Evolutionary conservation across 2,888 invertebrate species (phyloP), one percentile per base, ranked within the genome.

Genomic region (Caenorhabditis doughertyi): DNA sequence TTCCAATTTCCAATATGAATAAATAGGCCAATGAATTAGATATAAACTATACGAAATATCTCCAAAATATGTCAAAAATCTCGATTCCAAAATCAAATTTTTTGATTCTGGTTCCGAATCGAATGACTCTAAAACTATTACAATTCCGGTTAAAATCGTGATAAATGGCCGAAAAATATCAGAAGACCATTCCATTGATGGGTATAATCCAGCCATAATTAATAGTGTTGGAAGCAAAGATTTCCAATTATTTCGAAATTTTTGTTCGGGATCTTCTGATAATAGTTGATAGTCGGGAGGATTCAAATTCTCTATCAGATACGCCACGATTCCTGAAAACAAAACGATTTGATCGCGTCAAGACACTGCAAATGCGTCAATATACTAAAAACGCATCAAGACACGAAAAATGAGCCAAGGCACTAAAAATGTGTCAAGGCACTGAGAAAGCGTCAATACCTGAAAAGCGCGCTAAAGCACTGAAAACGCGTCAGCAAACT

Each of bases 21-120:
- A 39, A 39, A 39, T 39, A 8, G 39, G 39, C 39, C 39, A 39
- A 39, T 39, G 39, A 39, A 39, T 39, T 13, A 39, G 39, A 16
- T 39, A 39, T 39, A 39, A 27, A 53, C 53, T 53, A 27, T 27
- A 53, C 11, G 53, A 53, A 53, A 53, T 53, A 21, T 53, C 23
- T 13, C 53, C 53, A 27, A 53, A 25, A 16, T 9, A 53, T 3
- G 3, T 53, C 13, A 53, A 16, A 27, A 25, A 7, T 25, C 23
- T 25, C 11, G 53, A 53, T 53, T 53, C 27, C 8, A 53, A 16
- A 25, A 39, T 39, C 13, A 39, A 5, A 13, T 9, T 39, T 9
- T 9, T 9, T 11, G 39, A 39, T 39, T 39, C 2, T n/a, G n/a
- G n/a, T n/a, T n/a, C n/a, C n/a, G n/a, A n/a, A n/a, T n/a, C n/a